Conservation (phyloP, 2,113 vertebrate genomes). For the Lepidothrix coronata region DNA sequence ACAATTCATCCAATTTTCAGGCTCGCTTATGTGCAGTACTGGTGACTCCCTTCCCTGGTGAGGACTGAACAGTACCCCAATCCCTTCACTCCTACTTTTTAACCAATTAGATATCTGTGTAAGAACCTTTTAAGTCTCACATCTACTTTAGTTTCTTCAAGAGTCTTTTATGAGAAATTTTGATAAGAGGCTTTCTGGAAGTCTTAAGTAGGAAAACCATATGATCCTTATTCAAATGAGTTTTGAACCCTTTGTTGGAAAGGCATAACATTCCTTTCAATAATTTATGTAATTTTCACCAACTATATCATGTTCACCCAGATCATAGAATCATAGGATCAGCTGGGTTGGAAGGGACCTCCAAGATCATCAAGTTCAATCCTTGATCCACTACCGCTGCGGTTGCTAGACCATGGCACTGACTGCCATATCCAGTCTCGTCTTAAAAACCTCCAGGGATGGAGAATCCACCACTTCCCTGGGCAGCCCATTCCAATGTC, state of each 20-base stretch:
- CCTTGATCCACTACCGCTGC: too few species aligned
- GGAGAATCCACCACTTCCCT: too few species aligned
- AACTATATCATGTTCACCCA: neutral
- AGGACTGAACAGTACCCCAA: neutral
- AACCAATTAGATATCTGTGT: neutral
- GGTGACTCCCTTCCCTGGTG: neutral
- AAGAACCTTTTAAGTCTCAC: neutral
- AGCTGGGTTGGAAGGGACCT: too few species aligned
- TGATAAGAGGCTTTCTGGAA: neutral
- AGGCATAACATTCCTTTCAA: neutral
- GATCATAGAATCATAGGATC: too few species aligned
- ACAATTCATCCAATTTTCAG: neutral
- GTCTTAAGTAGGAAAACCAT: neutral
- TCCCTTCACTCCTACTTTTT: neutral
- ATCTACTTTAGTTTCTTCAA: neutral
- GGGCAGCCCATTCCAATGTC: too few species aligned
- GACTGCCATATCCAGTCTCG: too few species aligned
- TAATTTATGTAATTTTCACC: neutral
- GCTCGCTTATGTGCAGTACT: neutral
- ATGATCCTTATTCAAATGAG: neutral
- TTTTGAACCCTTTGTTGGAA: neutral
- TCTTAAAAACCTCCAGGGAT: too few species aligned
- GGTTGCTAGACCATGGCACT: too few species aligned
- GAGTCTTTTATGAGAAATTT: neutral
- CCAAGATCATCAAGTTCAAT: too few species aligned